These are phyloP conservation scores for Marmota monax DNA, from an alignment of 2,113 vertebrate genomes.

Conservation along the genomic window DNA sequence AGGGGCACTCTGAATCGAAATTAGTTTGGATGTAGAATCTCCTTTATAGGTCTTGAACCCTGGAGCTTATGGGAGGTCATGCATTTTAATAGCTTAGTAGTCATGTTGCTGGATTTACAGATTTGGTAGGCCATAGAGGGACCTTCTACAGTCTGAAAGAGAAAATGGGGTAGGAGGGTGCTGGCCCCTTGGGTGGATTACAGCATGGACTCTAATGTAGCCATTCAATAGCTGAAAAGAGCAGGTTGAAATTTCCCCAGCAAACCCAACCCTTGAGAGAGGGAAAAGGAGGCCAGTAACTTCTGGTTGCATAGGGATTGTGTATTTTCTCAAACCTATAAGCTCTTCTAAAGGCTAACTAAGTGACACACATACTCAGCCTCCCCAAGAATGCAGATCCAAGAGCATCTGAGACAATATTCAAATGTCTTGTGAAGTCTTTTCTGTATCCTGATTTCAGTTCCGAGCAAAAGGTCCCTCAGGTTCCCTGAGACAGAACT, in stretches of 20 bases:
- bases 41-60: neutral
- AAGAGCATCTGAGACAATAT: neutral
- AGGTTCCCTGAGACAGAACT: neutral
- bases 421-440: neutral
- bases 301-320: neutral
- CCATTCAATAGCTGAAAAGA: neutral
- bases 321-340: neutral
- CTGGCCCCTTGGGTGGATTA: neutral
- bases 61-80: neutral
- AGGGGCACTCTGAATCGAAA: neutral
- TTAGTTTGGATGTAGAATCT: neutral
- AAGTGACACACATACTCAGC: neutral
- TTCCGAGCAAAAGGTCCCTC: neutral
- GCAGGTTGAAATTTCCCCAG: neutral
- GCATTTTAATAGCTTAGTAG: neutral
- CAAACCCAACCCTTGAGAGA: neutral
- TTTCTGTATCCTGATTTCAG: neutral
- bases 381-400: neutral
- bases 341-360: neutral
- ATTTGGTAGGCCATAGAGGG: neutral
- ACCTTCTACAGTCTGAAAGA: neutral
- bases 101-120: neutral
- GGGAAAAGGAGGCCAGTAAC: neutral
- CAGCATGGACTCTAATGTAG: accelerated
- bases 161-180: neutral